Percentiles rank a stretch among this genome's conserved stretches.
These are phyloP conservation scores for Megalops cyprinoides DNA, from an alignment of 2,797 vertebrate genomes.

Conservation along the genomic window DNA sequence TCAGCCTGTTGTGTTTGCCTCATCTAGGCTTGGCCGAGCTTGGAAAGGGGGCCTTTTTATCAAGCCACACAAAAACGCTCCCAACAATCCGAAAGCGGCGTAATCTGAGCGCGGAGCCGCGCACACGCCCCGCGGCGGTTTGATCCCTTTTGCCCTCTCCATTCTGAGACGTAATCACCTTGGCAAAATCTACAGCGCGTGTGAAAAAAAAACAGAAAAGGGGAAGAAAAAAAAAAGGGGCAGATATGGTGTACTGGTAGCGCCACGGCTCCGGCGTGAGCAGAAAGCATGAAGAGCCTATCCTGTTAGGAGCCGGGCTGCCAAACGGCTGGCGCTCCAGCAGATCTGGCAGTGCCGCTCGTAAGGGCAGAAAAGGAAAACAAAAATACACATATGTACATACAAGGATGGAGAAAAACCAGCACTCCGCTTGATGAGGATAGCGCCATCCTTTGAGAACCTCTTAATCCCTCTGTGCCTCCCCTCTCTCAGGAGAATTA, in stretches of 20 bases:
- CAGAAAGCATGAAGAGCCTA: background rate
- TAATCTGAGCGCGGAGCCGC: background rate
- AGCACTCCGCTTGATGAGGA: background rate
- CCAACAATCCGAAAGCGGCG: slow-evolving; percentile 8
- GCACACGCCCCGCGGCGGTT: background rate
- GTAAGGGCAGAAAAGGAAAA: background rate
- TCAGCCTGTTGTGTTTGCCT: slow-evolving; percentile 19
- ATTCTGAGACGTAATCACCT: background rate
- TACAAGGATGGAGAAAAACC: background rate
- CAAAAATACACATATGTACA: background rate
- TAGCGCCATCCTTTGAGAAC: background rate
- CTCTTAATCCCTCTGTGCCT: background rate
- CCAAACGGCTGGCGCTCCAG: background rate
- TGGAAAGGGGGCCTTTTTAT: background rate
- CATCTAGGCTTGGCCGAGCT: background rate
- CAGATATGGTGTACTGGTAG: slow-evolving; percentile 22
- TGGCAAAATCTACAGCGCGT: slow-evolving; percentile 1
- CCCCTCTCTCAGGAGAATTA: background rate
- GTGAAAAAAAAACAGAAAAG: background rate
- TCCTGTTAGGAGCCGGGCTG: background rate
- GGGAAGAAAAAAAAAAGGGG: background rate
- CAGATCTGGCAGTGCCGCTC: background rate
- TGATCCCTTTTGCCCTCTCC: slow-evolving; percentile 18
- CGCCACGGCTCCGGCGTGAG: background rate
- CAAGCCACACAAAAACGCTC: background rate